phyloP scores from a whole-genome alignment of 2,113 vertebrate species.

The Abramis brama region DNA sequence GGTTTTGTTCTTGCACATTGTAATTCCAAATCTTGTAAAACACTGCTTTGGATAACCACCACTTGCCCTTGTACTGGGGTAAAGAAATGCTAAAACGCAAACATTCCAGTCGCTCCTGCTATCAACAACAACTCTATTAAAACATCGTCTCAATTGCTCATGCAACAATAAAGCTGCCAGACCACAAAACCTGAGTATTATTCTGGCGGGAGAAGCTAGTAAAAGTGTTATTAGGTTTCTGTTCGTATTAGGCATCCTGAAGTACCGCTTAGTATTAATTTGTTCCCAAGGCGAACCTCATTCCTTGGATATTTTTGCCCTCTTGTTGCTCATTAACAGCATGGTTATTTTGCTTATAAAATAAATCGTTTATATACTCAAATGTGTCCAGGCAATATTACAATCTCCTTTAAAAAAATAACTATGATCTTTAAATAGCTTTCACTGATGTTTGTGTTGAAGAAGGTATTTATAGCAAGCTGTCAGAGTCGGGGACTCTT shows the following conservation, averaged over 20 bases:
- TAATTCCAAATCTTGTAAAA: slow-evolving; percentile 22
- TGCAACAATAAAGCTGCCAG: slow-evolving; percentile 16
- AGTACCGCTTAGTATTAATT: neutral
- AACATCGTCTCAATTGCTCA: slow-evolving; percentile 33
- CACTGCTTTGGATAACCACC: neutral
- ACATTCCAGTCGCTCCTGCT: slow-evolving; percentile 13
- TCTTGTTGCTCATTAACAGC: slow-evolving; percentile 1
- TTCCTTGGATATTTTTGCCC: neutral
- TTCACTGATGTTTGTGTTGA: slow-evolving; percentile 25
- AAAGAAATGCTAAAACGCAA: slow-evolving; percentile 1
- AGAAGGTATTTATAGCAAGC: slow-evolving; percentile 4
- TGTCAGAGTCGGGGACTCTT: neutral
- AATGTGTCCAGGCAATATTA: neutral
- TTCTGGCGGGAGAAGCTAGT: neutral
- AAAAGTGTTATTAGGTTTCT: slow-evolving; percentile 3
- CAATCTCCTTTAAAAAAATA: neutral
- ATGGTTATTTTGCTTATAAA: slow-evolving; percentile 27
- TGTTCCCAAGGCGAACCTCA: neutral
- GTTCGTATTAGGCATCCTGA: neutral
- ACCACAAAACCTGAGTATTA: neutral
- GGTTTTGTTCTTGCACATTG: slow-evolving; percentile 11
- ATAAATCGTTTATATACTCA: neutral
- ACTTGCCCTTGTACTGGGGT: neutral
- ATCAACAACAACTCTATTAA: slow-evolving; percentile 33
- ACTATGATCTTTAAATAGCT: neutral